phyloP scores from a whole-genome alignment of 1,140 invertebrate species.

The Phymorhynchus buccinoides region DNA sequence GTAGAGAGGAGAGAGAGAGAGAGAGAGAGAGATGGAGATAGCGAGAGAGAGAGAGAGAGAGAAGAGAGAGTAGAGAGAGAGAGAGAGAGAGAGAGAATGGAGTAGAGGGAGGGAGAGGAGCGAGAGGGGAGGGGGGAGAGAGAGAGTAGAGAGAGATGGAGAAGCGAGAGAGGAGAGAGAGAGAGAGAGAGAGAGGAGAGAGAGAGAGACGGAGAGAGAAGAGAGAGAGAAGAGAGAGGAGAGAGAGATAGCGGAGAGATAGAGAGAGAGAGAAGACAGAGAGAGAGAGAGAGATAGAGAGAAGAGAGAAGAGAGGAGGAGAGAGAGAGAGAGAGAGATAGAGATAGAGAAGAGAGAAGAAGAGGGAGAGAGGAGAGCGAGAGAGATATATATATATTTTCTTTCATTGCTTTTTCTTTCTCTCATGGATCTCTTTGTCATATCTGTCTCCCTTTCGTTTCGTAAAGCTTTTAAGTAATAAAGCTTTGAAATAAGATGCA shows the following conservation, averaged over 20 bases:
- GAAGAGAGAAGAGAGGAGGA: neutral
- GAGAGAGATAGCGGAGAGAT: too few relatives aligned
- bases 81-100: neutral
- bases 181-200: neutral
- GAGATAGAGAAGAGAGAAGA: neutral
- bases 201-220: neutral
- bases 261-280: neutral
- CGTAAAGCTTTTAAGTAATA: too few relatives aligned
- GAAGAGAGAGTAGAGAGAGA: neutral
- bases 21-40: neutral
- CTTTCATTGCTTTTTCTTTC: too few relatives aligned
- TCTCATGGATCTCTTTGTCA: too few relatives aligned
- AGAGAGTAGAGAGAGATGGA: neutral
- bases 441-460: too few relatives aligned
- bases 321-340: too few relatives aligned
- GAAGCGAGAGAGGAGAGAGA: neutral
- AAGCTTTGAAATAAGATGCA: too few relatives aligned
- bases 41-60: neutral
- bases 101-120: neutral
- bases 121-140: rapidly evolving
- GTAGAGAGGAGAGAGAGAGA: neutral
- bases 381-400: too few relatives aligned
- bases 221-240: neutral
- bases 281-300: neutral
- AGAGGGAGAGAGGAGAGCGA: neutral